Evolutionary conservation across 2,888 invertebrate genomes (phyloP).

Genomic region (Drosophila neoperkinsi): DNA sequence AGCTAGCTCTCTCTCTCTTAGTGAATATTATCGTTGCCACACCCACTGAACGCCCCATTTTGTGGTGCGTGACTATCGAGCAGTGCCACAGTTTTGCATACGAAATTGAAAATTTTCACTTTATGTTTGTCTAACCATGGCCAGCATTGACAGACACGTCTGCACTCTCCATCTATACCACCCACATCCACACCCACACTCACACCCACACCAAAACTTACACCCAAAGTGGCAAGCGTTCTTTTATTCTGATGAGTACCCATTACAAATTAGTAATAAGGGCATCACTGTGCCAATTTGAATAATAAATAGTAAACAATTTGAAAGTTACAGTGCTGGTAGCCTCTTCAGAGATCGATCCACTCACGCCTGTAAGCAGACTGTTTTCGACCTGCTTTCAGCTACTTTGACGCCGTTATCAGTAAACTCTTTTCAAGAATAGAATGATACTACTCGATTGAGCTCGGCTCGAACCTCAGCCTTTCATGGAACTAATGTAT

Average conservation of each 20-base stretch:
- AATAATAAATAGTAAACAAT: background rate
- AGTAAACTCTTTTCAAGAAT: background rate
- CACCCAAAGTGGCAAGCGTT: background rate
- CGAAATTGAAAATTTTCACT: slow-evolving; percentile 75
- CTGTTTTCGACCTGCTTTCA: background rate
- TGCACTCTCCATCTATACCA: background rate
- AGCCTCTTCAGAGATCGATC: background rate
- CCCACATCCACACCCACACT: background rate
- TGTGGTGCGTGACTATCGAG: slow-evolving; percentile 77
- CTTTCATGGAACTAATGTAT: background rate
- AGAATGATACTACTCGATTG: background rate
- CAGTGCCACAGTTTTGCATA: slow-evolving; percentile 77
- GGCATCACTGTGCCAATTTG: background rate
- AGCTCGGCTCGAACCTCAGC: background rate
- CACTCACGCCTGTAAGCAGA: background rate
- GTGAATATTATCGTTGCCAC: slow-evolving; percentile 32
- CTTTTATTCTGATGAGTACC: background rate
- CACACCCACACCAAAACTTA: background rate
- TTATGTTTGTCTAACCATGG: slow-evolving; percentile 64
- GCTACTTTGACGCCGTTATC: background rate
- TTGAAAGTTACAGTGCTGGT: background rate
- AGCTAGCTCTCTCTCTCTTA: background rate
- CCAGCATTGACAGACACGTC: slow-evolving; percentile 23
- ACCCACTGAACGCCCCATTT: background rate
- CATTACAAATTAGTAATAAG: slow-evolving; percentile 1